These are phyloP conservation scores for Ancistrus triradiatus DNA, from an alignment of 2,113 vertebrate genomes.

Conservation along the genomic window DNA sequence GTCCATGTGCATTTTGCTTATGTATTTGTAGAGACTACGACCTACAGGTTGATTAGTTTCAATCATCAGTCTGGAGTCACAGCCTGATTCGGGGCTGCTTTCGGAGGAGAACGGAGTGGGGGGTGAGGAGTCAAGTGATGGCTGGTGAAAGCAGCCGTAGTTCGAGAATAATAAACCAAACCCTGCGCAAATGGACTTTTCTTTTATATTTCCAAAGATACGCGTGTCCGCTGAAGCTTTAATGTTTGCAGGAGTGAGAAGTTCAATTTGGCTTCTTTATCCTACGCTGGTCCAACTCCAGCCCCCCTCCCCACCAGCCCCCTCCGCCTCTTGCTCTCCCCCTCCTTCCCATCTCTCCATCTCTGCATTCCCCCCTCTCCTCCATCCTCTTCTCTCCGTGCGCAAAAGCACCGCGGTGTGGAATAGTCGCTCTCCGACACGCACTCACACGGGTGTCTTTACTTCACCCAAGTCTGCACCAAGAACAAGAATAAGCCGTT, in stretches of 20 bases:
- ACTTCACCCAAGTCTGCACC: conserved; percentile 24
- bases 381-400: conserved; percentile 33
- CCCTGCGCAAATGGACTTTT: no score
- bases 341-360: conserved; percentile 26
- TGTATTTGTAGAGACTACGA: no score
- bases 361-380: conserved; percentile 27
- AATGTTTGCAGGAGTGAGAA: conserved; percentile 14
- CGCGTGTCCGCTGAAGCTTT: no score
- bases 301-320: not conserved
- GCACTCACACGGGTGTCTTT: conserved; percentile 5
- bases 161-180: no score
- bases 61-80: not conserved
- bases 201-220: no score
- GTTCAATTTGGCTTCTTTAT: conserved; percentile 23
- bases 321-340: not conserved
- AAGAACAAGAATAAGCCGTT: conserved; percentile 17
- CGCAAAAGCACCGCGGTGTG: conserved; percentile 41
- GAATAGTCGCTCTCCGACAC: conserved; percentile 38
- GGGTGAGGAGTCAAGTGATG: no score
- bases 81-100: not conserved
- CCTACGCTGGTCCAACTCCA: not conserved
- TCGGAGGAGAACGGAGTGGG: not conserved
- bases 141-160: no score
- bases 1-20: no score
- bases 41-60: not conserved